A percentile compares a stretch with the other conserved stretches of the same genome.
These are phyloP conservation scores for Anoncus sp. DNA, from an alignment of 2,888 invertebrate genomes.

Conservation along the genomic window DNA sequence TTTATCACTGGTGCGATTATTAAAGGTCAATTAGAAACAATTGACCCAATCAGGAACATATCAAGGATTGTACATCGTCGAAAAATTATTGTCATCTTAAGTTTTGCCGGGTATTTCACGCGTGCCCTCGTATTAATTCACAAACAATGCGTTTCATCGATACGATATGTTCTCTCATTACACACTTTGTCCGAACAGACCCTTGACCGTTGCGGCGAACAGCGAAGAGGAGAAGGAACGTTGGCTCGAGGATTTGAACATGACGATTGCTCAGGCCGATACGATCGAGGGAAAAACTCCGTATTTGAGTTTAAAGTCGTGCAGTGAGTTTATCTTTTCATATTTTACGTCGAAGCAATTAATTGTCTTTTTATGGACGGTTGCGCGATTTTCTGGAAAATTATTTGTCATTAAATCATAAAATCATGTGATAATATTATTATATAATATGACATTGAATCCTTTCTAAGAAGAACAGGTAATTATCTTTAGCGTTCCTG, in stretches of 20 bases:
- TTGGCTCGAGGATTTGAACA: slow-evolving; percentile 92
- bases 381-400: too few relatives aligned
- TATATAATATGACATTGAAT: too few relatives aligned
- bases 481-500: neutral
- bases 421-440: too few relatives aligned
- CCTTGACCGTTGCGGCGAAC: slow-evolving; percentile 94
- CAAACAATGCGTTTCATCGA: too few relatives aligned
- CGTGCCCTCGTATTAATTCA: too few relatives aligned
- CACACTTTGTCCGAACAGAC: slow-evolving; percentile 81
- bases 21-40: neutral
- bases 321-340: slow-evolving; percentile 84
- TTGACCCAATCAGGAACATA: too few relatives aligned
- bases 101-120: too few relatives aligned
- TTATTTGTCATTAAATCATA: too few relatives aligned
- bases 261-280: slow-evolving; percentile 85
- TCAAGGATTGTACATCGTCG: too few relatives aligned
- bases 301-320: slow-evolving; percentile 87
- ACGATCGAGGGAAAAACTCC: slow-evolving; percentile 85
- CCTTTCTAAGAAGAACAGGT: neutral
- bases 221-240: slow-evolving; percentile 93
- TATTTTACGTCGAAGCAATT: neutral
- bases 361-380: too few relatives aligned
- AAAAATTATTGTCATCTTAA: too few relatives aligned
- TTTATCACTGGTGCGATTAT: neutral
- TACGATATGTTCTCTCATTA: neutral